A percentile compares a stretch with the other conserved stretches of the same genome.
These are phyloP conservation scores for Megaceryle torquata DNA, from an alignment of 2,113 vertebrate genomes.

Conservation along the genomic window DNA sequence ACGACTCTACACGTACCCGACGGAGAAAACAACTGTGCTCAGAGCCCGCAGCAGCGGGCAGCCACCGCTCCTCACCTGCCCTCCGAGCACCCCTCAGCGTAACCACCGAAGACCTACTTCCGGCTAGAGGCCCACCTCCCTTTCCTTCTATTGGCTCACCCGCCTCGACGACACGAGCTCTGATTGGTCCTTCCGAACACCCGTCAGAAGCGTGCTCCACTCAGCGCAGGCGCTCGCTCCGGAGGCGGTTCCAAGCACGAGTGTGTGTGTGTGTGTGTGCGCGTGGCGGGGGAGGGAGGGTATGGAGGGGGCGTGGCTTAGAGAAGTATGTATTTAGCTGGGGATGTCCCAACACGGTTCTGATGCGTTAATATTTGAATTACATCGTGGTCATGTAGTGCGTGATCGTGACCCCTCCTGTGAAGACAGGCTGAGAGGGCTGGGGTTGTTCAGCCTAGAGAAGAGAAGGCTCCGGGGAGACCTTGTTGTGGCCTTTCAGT, in stretches of 20 bases:
- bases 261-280: no score
- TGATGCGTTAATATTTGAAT: no score
- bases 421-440: no score
- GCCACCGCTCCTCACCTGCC: rapidly evolving
- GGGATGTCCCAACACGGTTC: no score
- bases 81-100: background rate
- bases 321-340: no score
- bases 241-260: background rate
- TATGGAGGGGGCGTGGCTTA: no score
- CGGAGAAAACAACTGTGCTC: rapidly evolving
- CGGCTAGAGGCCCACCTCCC: background rate
- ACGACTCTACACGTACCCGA: rapidly evolving
- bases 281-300: no score
- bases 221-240: background rate
- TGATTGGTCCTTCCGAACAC: rapidly evolving
- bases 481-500: background rate
- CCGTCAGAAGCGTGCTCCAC: background rate
- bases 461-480: background rate
- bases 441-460: background rate
- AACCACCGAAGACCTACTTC: rapidly evolving
- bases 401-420: background rate
- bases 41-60: rapidly evolving
- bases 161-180: rapidly evolving
- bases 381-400: rapidly evolving
- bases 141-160: background rate